Evolutionary conservation across 1,140 invertebrate species (phyloP).

Genomic region (Bradysia coprophila): DNA sequence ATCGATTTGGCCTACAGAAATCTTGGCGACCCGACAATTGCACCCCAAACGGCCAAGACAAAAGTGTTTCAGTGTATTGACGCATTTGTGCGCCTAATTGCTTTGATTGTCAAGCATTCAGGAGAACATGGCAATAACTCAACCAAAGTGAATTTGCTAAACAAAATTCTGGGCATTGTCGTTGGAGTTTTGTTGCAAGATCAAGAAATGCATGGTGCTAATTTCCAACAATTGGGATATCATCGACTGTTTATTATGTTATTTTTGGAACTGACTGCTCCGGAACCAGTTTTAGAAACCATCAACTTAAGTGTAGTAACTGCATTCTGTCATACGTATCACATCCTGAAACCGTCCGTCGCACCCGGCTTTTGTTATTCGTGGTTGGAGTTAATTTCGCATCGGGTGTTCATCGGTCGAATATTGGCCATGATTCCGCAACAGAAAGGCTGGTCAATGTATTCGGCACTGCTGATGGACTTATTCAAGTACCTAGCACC

Average conservation of each 20-base stretch:
- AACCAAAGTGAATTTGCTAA: conserved; percentile 91
- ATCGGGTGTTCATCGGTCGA: conserved; percentile 87
- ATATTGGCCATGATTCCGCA: conserved; percentile 78
- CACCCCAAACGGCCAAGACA: conserved; percentile 46
- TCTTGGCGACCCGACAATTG: conserved; percentile 31
- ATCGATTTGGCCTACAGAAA: conserved; percentile 83
- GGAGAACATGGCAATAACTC: conserved; percentile 73
- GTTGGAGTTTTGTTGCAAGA: conserved; percentile 88
- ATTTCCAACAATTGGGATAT: conserved; percentile 95
- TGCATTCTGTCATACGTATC: conserved; percentile 81
- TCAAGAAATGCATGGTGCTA: conserved; percentile 69
- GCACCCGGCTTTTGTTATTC: conserved; percentile 95
- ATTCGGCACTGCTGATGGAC: conserved; percentile 82
- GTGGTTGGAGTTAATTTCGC: conserved; percentile 94
- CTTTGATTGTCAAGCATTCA: conserved; percentile 89
- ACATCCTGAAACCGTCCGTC: conserved; percentile 81
- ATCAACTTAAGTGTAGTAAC: conserved; percentile 39
- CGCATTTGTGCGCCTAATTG: conserved; percentile 86
- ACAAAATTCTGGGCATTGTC: conserved; percentile 91
- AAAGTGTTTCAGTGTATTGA: conserved; percentile 94
- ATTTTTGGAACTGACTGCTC: conserved; percentile 87
- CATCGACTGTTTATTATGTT: conserved; percentile 95
- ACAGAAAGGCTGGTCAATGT: conserved; percentile 73
- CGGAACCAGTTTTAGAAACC: conserved; percentile 63
- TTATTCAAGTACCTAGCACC: conserved; percentile 94